Evolutionary conservation across 2,888 invertebrate genomes (phyloP).

Genomic region (Tillus elongatus): DNA sequence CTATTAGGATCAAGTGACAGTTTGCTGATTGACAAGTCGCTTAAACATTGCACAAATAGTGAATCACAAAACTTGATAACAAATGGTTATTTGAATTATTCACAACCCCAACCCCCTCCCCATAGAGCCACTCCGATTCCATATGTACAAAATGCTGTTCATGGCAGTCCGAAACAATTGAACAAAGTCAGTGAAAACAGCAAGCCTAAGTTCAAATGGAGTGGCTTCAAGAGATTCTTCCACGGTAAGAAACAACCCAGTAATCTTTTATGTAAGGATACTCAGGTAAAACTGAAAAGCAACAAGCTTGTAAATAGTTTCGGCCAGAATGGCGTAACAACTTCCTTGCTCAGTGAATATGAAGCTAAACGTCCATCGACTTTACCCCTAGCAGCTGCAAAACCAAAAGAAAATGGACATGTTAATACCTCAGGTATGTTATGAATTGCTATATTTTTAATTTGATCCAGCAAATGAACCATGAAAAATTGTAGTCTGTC

Average conservation of each 20-base stretch:
- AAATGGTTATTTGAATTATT: constrained; percentile 44
- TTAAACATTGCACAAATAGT: constrained; percentile 47
- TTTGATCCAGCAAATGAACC: too few species aligned
- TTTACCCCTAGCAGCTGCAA: constrained; percentile 37
- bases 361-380: constrained; percentile 41
- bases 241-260: constrained; percentile 27
- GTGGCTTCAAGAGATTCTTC: constrained; percentile 45
- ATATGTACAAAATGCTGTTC: constrained; percentile 67
- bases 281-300: constrained; percentile 49
- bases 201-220: constrained; percentile 41
- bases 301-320: constrained; percentile 43
- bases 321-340: constrained; percentile 46
- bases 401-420: constrained; percentile 25
- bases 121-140: constrained; percentile 55
- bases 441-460: too few species aligned
- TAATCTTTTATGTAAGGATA: constrained; percentile 38
- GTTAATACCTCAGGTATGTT: constrained; percentile 15
- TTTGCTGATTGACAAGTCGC: constrained; percentile 54
- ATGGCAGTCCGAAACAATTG: constrained; percentile 40
- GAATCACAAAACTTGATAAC: constrained; percentile 46
- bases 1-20: constrained; percentile 50
- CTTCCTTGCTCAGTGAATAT: constrained; percentile 36
- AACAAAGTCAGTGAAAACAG: constrained; percentile 32
- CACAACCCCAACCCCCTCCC: constrained; percentile 25
- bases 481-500: too few species aligned